Base-by-base conservation (phyloP, 2,888 invertebrate genomes). In the Sympetrum striolatum region DNA sequence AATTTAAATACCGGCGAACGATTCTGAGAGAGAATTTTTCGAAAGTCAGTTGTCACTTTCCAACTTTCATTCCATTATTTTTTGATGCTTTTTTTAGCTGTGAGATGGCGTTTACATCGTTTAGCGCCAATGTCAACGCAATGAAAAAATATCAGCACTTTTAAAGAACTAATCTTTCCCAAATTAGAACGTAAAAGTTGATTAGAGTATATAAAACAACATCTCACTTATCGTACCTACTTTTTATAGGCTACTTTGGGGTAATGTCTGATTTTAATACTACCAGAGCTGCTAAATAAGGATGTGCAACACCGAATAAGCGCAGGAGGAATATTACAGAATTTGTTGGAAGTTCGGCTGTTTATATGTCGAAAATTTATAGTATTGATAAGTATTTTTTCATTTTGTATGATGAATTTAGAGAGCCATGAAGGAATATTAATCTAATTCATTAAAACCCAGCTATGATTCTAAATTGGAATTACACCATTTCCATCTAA, bases 61-160 rank as follows among this genome's bases (percentile, higher is more conserved):
- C 60, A 25, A 80, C 39, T 44, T 44, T 25, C 22, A 14, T 18
- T 31, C 12, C 64, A 64, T 37, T 53, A 53, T 86, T 86, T 86
- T 86, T 86, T 86, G 86, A 53, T 86, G 60, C 86, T 86, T 86
- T 86, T 86, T 86, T 64, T 22, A 37, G 60, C 86, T 86, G 60
- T 48, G 86, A 86, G 86, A 86, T 86, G 86, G 86, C 86, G 86
- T 86, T 86, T 86, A 86, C 86, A 86, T 86, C 86, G 86, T 86
- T 86, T 60, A 86, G 86, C 86, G 86, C 86, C 86, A 86, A 86
- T 86, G 86, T 86, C 86, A 86, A 86, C 60, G 60, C 37, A 64
- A 60, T 86, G 86, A 86, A 86, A 86, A 86, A 86, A 86, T 86
- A 64, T 37, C 39, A 37, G 60, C 39, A 37, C 37, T 86, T 86